A percentile compares a stretch with the other conserved stretches of the same genome.
Evolutionary conservation across 2,797 vertebrate genomes (phyloP).

Genomic region (Schizopygopsis malacanthus): DNA sequence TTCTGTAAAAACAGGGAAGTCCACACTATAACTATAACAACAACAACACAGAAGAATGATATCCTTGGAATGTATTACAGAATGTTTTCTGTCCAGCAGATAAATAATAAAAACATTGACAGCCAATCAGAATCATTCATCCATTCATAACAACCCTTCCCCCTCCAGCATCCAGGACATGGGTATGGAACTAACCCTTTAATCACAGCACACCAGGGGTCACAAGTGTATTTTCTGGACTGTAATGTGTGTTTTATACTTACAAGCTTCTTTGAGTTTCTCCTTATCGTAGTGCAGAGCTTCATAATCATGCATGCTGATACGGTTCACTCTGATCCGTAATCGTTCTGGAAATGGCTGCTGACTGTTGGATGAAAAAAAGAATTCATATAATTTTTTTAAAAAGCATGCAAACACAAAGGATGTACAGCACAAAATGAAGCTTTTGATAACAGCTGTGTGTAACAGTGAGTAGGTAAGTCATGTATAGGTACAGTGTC

Average conservation of each 20-base stretch:
- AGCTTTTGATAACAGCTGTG: background rate
- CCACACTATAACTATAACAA: background rate
- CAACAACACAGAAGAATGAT: background rate
- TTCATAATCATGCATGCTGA: constrained; percentile 94
- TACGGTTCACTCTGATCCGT: constrained; percentile 87
- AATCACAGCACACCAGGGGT: background rate
- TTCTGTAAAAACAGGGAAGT: background rate
- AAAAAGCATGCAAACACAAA: constrained; percentile 2
- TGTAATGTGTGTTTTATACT: constrained; percentile 69
- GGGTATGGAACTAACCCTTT: background rate
- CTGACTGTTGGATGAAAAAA: constrained; percentile 77
- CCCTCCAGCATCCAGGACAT: background rate
- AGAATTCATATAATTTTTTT: background rate
- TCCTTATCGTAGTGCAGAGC: constrained; percentile 95
- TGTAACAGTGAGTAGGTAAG: background rate
- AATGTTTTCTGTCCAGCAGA: background rate
- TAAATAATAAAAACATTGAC: background rate
- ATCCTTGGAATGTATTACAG: background rate
- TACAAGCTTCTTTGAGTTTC: constrained; percentile 93
- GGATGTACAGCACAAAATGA: background rate
- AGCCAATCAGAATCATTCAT: background rate
- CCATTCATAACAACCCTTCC: background rate
- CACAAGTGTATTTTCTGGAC: background rate
- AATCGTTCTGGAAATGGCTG: constrained; percentile 88
- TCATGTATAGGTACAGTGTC: background rate